A percentile compares a stretch with the other conserved stretches of the same genome.
These are phyloP conservation scores for Cyclina sinensis DNA, from an alignment of 1,140 invertebrate genomes.

Conservation along the genomic window DNA sequence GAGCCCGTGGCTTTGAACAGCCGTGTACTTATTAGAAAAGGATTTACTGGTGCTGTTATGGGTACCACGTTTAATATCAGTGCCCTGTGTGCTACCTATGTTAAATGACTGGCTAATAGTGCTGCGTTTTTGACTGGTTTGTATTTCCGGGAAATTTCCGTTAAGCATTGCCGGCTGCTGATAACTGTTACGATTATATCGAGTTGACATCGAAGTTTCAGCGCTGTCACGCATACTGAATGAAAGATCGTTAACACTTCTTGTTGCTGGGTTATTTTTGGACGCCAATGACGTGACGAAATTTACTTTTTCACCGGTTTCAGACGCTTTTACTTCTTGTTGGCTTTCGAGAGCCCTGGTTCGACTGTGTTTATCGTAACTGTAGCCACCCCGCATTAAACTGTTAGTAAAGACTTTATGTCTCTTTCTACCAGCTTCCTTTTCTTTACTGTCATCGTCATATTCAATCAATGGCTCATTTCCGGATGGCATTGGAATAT, in stretches of 20 bases:
- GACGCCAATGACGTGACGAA: neutral
- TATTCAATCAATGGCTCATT: constrained; percentile 14
- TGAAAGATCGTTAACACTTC: constrained; percentile 36
- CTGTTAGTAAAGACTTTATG: constrained; percentile 59
- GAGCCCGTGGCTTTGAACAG: constrained; percentile 1
- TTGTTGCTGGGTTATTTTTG: neutral
- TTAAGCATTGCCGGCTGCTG: neutral
- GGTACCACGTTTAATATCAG: neutral
- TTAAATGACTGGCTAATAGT: constrained; percentile 13
- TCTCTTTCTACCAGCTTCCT: constrained; percentile 34
- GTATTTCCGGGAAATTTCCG: neutral
- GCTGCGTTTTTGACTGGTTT: neutral
- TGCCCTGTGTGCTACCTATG: neutral
- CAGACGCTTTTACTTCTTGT: neutral
- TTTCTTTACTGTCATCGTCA: constrained; percentile 11
- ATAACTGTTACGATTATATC: neutral
- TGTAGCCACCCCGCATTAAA: constrained; percentile 56
- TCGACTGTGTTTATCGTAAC: constrained; percentile 64
- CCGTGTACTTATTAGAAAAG: constrained; percentile 22
- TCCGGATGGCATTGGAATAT: neutral
- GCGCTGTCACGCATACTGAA: constrained; percentile 36
- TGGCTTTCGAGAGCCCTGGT: neutral
- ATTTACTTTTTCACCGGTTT: neutral
- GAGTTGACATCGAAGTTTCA: neutral
- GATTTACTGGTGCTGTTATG: neutral